Conservation (phyloP, 1,140 invertebrate genomes). For the Drosophila ficusphila region DNA sequence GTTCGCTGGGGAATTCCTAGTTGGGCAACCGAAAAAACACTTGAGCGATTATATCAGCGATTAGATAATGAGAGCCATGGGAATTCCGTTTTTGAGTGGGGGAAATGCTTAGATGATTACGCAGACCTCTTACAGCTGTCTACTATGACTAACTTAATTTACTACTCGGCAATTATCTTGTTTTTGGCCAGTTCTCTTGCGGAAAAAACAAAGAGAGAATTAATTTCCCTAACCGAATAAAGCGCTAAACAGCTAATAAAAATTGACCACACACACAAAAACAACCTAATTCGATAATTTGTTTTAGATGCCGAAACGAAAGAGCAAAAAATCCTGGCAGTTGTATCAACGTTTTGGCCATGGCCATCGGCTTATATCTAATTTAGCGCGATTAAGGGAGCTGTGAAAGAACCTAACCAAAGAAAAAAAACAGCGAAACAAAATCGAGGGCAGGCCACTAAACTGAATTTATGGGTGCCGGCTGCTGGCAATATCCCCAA, state of each 20-base stretch:
- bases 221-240: constrained; percentile 63
- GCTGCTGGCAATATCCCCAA: constrained; percentile 15
- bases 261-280: constrained; percentile 54
- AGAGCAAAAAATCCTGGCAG: constrained; percentile 37
- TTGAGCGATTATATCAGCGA: constrained; percentile 14
- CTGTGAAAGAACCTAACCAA: too few relatives aligned
- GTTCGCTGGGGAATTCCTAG: constrained; percentile 20
- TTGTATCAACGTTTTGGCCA: constrained; percentile 19
- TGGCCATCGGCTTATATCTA: constrained; percentile 30
- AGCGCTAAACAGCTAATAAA: constrained; percentile 67
- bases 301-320: constrained; percentile 33
- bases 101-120: constrained; percentile 23
- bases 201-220: constrained; percentile 19
- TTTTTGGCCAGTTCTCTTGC: constrained; percentile 9
- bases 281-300: constrained; percentile 75
- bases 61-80: constrained; percentile 14
- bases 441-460: constrained; percentile 51
- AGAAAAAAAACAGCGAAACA: constrained; percentile 23
- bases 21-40: constrained; percentile 1
- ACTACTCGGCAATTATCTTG: constrained; percentile 34
- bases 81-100: constrained; percentile 28
- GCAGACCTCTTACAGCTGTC: constrained; percentile 19
- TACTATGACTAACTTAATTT: constrained; percentile 21
- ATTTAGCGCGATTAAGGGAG: constrained; percentile 42
- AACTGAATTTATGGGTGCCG: constrained; percentile 63